These are phyloP conservation scores for Stratiomys singularior DNA, from an alignment of 2,888 invertebrate genomes.

Conservation along the genomic window DNA sequence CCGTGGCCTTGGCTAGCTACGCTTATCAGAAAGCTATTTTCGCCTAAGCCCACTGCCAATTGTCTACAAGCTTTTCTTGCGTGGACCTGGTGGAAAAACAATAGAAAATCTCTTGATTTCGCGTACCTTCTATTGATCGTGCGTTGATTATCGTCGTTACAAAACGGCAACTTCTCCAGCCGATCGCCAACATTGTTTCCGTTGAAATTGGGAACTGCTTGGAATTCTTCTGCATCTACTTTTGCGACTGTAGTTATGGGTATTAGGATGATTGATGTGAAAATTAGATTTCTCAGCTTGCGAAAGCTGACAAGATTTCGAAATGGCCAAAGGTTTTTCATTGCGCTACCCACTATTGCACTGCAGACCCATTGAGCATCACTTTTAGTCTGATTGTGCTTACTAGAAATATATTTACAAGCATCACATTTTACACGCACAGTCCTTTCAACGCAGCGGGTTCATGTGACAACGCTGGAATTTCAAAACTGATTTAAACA, in stretches of 20 bases:
- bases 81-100: not conserved
- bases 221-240: not conserved
- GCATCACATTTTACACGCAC: not conserved
- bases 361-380: slow-evolving; percentile 29
- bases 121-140: slow-evolving; percentile 61
- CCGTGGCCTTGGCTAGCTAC: slow-evolving; percentile 10
- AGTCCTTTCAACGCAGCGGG: not conserved
- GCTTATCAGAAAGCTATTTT: slow-evolving; percentile 24
- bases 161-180: slow-evolving; percentile 58
- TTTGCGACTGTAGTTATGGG: not conserved
- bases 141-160: slow-evolving; percentile 59
- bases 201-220: not conserved
- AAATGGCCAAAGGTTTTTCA: slow-evolving; percentile 25
- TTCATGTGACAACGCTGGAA: too few species aligned
- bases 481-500: too few species aligned
- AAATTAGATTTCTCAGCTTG: slow-evolving; percentile 26
- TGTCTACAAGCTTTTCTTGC: slow-evolving; percentile 6
- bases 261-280: slow-evolving; percentile 40
- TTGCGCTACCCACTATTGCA: not conserved
- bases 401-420: not conserved
- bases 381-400: not conserved
- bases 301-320: not conserved
- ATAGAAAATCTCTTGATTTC: not conserved
- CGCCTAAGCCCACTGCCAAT: not conserved
- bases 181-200: not conserved